Base-by-base conservation (phyloP, 1,140 invertebrate genomes). In the Dermatophagoides farinae region DNA sequence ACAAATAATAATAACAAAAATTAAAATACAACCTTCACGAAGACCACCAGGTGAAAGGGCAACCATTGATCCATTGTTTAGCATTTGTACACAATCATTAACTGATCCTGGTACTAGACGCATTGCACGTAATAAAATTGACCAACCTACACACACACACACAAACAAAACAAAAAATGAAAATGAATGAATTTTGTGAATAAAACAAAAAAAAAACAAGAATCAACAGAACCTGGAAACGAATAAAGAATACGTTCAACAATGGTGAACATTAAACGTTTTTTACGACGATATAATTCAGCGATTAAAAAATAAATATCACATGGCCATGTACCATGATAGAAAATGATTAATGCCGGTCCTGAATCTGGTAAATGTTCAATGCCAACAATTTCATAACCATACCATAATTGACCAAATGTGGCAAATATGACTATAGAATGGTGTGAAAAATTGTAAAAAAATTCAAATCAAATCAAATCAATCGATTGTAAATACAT, bases 251-350 rank as follows among this genome's bases (percentile, higher is more conserved):
- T 14, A 10, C 41, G 62, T 18, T 98, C 95, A 6, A 83, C 95
- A 10, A 98, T 88, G 14, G 88, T 84, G 68, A 88, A 83, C 40
- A 97, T 81, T n/a, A 89, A 74, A 61, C 85, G 77, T 49, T 87
- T 82, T 68, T 85, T 88, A 40, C 82, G 78, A 37, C 96, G 70
- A 64, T 88, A 75, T 68, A 85, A 78, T 70, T 86, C 83, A 0
- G 91, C 80, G 62, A 88, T 80, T 65, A 97, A 81, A 77, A 97
- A 98, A 74, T 98, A 98, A 70, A 96, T 78, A 74, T 99, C 95
- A 51, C 97, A 81, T 6, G 95, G 95, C 64, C 97, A 80, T 11
- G 91, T 88, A 23, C 93, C 95, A 76, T 99, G 95, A 70, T 97
- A 98, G 71, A 90, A 97, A 49, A 99, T 83, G 59, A 97, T 78